phyloP scores from a whole-genome alignment of 2,888 invertebrate genomes.

The Tillus elongatus region DNA sequence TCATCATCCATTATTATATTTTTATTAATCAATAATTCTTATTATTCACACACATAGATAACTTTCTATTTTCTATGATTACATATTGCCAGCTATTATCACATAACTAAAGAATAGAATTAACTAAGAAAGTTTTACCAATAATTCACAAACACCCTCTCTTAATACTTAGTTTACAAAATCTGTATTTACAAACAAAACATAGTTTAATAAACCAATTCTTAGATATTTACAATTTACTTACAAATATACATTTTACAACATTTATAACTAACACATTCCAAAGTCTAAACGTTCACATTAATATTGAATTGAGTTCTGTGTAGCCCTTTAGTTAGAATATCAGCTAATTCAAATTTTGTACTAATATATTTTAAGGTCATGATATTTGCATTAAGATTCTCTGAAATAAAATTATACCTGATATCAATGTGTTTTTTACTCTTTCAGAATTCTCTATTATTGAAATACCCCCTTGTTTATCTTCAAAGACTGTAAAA shows the following conservation, averaged over 20 bases:
- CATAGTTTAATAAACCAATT: too few species aligned
- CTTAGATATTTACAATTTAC: not conserved
- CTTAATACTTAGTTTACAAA: not conserved
- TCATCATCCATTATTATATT: too few species aligned
- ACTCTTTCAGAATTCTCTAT: not conserved
- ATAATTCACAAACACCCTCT: constrained; percentile 1
- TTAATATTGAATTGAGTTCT: not conserved
- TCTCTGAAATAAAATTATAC: not conserved
- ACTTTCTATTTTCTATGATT: too few species aligned
- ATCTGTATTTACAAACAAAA: not conserved
- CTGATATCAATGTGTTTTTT: not conserved
- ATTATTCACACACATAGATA: too few species aligned
- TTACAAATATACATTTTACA: not conserved
- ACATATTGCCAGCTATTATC: too few species aligned
- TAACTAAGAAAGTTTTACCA: too few species aligned
- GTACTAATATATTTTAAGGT: constrained; percentile 1
- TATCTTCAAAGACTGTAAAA: constrained; percentile 1
- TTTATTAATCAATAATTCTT: too few species aligned
- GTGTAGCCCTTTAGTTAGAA: not conserved
- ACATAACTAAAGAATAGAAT: too few species aligned
- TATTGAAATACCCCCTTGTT: not conserved
- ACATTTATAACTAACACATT: not conserved
- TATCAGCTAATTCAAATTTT: not conserved
- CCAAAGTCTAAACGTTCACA: not conserved
- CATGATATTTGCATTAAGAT: not conserved